A percentile compares a stretch with the other conserved stretches of the same genome.
Conservation (phyloP, 2,113 vertebrate species). For the Promerops cafer region DNA sequence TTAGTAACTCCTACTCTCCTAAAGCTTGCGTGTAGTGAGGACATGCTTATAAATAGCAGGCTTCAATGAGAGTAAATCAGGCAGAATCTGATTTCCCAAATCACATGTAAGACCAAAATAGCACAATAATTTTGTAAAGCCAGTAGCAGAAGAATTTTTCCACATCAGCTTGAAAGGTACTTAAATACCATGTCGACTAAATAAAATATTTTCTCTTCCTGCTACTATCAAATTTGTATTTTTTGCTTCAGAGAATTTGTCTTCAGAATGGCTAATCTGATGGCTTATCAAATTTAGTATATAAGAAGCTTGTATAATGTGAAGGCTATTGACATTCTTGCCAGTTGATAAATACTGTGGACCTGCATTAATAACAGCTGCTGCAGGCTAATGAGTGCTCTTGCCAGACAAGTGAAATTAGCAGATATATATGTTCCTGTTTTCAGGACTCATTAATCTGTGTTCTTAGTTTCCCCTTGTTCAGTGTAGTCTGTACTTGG, state of each 20-base stretch:
- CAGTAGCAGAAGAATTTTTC: not conserved
- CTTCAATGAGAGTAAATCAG: not conserved
- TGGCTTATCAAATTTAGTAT: not conserved
- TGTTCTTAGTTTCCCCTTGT: not conserved
- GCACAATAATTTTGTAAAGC: slow-evolving; percentile 15
- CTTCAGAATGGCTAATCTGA: not conserved
- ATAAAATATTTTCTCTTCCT: not conserved
- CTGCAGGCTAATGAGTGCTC: not conserved
- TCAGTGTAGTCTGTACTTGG: not conserved
- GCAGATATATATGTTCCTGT: not conserved
- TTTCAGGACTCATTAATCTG: slow-evolving; percentile 31
- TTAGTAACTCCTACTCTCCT: not conserved
- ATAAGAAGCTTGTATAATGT: not conserved
- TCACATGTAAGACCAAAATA: not conserved
- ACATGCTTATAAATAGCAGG: not conserved
- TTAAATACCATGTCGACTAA: not conserved
- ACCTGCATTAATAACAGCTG: not conserved
- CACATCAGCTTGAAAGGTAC: not conserved
- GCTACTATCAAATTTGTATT: not conserved
- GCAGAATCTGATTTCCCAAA: not conserved
- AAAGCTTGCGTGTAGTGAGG: not conserved
- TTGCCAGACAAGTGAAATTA: not conserved
- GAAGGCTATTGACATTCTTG: not conserved
- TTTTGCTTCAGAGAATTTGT: not conserved
- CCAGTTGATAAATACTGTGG: not conserved